Percentiles rank a stretch among this genome's conserved stretches.
phyloP scores from a whole-genome alignment of 2,888 invertebrate genomes.

The Sipha maydis region DNA sequence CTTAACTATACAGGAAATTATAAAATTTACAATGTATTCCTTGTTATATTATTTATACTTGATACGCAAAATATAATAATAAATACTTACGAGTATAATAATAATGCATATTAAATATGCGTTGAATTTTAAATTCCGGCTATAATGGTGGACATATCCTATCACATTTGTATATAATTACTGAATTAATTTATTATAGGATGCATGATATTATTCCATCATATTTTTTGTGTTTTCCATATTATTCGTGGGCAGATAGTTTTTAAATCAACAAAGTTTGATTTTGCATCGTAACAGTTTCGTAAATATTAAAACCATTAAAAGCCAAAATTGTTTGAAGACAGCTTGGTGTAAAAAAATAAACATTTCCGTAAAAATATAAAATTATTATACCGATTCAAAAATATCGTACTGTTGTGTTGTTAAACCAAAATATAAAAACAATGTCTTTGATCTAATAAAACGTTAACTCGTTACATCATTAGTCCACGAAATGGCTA shows the following conservation, averaged over 20 bases:
- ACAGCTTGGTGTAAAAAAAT: too few relatives aligned
- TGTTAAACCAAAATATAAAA: not conserved
- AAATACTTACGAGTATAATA: too few relatives aligned
- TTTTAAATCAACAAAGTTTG: constrained; percentile 11
- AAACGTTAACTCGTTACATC: not conserved
- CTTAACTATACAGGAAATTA: too few relatives aligned
- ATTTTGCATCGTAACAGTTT: not conserved
- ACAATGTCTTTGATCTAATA: not conserved
- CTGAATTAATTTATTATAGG: not conserved
- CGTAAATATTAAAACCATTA: not conserved
- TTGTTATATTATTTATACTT: too few relatives aligned
- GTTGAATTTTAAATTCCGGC: too few relatives aligned
- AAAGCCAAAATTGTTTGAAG: not conserved
- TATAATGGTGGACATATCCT: too few relatives aligned
- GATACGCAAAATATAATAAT: too few relatives aligned
- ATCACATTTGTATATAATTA: not conserved
- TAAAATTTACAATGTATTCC: too few relatives aligned
- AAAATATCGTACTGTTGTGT: not conserved
- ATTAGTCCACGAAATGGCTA: not conserved
- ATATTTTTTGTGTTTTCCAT: not conserved
- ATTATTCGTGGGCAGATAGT: not conserved
- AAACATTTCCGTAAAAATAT: not conserved
- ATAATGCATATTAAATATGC: too few relatives aligned
- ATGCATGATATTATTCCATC: not conserved
- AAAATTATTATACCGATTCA: not conserved